These are phyloP conservation scores for Crenuchus spilurus DNA, from an alignment of 2,797 vertebrate genomes.

Conservation along the genomic window DNA sequence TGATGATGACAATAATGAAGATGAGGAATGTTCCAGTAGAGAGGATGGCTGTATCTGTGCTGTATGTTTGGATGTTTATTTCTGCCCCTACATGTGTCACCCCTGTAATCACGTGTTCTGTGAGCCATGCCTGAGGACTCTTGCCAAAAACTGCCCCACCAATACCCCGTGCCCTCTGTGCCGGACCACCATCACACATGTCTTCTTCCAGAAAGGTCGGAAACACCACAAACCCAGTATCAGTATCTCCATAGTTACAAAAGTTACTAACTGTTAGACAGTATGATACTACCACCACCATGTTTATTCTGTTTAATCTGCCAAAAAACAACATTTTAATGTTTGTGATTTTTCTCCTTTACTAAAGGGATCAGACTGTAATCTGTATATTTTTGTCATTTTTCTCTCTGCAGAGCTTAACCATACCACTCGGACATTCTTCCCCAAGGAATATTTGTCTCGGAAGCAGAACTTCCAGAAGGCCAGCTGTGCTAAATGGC, in stretches of 20 bases:
- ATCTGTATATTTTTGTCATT: too few relatives aligned
- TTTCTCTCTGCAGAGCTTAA: conserved; percentile 72
- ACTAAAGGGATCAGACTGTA: too few relatives aligned
- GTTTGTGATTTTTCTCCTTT: too few relatives aligned
- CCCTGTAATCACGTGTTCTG: conserved; percentile 95
- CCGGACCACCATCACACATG: conserved; percentile 88
- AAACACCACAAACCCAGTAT: too few relatives aligned
- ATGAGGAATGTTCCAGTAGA: conserved; percentile 28
- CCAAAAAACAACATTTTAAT: too few relatives aligned
- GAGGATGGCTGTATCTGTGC: conserved; percentile 90
- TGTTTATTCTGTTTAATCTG: too few relatives aligned
- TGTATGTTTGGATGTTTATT: conserved; percentile 93
- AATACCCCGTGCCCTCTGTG: conserved; percentile 93
- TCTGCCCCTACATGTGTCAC: conserved; percentile 94
- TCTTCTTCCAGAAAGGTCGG: conserved; percentile 94
- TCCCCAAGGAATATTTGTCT: conserved; percentile 78
- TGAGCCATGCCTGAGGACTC: conserved; percentile 92
- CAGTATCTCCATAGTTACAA: too few relatives aligned
- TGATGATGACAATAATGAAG: conserved; percentile 39
- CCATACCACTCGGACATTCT: conserved; percentile 73
- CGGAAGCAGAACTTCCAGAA: conserved; percentile 80
- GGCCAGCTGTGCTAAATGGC: conserved; percentile 79
- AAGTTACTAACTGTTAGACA: too few relatives aligned
- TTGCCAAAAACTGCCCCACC: conserved; percentile 90
- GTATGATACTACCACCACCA: too few relatives aligned